Evolutionary conservation across 2,888 invertebrate species (phyloP), one percentile per base, ranked within the genome.

Genomic region (Napeogenes inachia): DNA sequence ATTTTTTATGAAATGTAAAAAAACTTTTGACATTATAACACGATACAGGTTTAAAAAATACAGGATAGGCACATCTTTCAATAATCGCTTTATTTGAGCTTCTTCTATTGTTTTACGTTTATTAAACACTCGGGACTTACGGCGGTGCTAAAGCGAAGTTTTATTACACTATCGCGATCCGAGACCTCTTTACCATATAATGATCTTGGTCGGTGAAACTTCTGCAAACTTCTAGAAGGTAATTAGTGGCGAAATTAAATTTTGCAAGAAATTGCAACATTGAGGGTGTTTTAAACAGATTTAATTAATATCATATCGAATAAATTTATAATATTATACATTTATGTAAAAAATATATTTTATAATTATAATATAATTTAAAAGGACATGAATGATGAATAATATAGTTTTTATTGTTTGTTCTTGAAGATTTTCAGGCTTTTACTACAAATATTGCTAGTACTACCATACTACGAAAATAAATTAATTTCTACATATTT

Each of bases 111-210:
- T 12, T 45, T 33, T 32, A 57, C 33, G 12, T 45, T 8, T 45
- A 32, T 33, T 47, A 13, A 47, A 42, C 30, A 50, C 50, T 50
- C 30, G 50, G 10, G 57, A 47, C 32, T 47, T 13, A 38, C 46
- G 38, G 35, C 57, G n/a, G 3, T 56, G 45, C 42, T 42, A 42
- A 42, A 50, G 30, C 50, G 6, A 50, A 50, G 50, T 50, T 50
- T 50, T 50, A 50, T 42, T 42, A 50, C 6, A 50, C 50, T 50
- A 50, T 50, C 50, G 30, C 50, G 30, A 50, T 50, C 30, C 21
- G 30, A 50, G 30, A 50, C 50, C 50, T 50, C 50, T 50, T 50
- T 50, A 50, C 50, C 50, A 30, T 50, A 50, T 50, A 50, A 50
- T 50, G 50, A 50, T 50, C 50, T 50, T 50, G 21, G 50, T 21